Conservation (phyloP, 2,113 vertebrate genomes). For the Myiagra hebetior region DNA sequence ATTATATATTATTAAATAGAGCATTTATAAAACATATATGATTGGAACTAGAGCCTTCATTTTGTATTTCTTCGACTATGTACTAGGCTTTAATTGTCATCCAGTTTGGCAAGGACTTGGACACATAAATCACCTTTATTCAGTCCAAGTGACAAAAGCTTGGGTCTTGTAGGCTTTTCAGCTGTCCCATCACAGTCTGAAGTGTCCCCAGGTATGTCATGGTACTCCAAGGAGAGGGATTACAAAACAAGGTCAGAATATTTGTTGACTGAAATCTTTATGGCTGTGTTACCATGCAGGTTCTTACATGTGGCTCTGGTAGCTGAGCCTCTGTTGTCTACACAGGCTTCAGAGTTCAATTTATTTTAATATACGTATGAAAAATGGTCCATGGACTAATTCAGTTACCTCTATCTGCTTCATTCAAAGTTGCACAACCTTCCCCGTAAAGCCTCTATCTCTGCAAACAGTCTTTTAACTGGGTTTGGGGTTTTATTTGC, state of each 20-base stretch:
- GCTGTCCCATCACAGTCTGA: background rate
- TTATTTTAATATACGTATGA: fast-evolving
- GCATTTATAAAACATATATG: background rate
- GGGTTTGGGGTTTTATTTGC: background rate
- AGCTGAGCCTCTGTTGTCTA: background rate
- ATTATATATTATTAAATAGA: background rate
- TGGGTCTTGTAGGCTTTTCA: background rate
- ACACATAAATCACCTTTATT: background rate
- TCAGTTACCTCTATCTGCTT: background rate
- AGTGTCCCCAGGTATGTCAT: background rate
- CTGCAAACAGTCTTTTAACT: background rate
- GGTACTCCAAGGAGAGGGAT: background rate
- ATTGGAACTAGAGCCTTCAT: background rate
- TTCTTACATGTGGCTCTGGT: background rate
- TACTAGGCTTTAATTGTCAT: background rate
- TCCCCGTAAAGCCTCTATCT: background rate
- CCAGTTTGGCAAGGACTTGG: background rate
- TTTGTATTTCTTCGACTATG: background rate
- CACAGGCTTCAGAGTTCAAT: background rate
- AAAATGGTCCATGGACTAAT: background rate
- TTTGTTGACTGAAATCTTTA: background rate
- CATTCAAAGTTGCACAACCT: background rate
- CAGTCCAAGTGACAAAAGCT: background rate
- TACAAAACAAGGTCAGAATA: background rate
- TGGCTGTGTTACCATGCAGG: fast-evolving